A percentile compares a stretch with the other conserved stretches of the same genome.
phyloP scores from a whole-genome alignment of 2,797 vertebrate genomes.

The Lutjanus argentimaculatus region DNA sequence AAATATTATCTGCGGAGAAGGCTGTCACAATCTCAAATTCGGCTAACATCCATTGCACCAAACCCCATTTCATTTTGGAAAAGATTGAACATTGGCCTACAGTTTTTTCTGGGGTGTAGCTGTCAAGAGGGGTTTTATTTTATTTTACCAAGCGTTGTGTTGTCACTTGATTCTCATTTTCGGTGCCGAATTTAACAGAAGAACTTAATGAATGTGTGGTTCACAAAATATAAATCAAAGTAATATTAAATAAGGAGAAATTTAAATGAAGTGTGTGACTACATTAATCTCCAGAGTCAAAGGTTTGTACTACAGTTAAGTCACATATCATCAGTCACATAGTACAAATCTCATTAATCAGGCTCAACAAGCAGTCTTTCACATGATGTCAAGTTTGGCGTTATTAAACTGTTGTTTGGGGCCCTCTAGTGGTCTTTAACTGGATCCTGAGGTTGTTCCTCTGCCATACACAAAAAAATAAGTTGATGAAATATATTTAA shows the following conservation, averaged over 20 bases:
- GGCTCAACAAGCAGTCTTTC: too few relatives aligned
- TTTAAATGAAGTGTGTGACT: neutral
- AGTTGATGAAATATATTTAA: neutral
- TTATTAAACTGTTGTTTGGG: neutral
- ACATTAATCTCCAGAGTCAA: fast-evolving
- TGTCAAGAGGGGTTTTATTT: neutral
- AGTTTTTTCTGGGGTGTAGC: too few relatives aligned
- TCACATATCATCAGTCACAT: neutral
- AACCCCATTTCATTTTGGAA: too few relatives aligned
- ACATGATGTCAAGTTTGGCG: neutral
- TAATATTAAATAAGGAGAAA: neutral
- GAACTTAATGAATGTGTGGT: fast-evolving
- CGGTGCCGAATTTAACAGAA: neutral
- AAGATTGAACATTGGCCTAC: too few relatives aligned
- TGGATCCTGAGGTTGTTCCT: too few relatives aligned
- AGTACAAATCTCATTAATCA: neutral
- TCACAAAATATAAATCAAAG: too few relatives aligned
- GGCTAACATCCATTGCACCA: too few relatives aligned
- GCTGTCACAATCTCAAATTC: too few relatives aligned
- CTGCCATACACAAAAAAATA: neutral
- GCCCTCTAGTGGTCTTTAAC: neutral
- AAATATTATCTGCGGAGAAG: too few relatives aligned
- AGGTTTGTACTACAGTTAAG: neutral
- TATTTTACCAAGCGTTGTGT: neutral
- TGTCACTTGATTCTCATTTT: neutral